Evolutionary conservation across 2,797 vertebrate genomes (phyloP), one percentile per base, ranked within the genome.

Genomic region (Philypnodon macrostomus): DNA sequence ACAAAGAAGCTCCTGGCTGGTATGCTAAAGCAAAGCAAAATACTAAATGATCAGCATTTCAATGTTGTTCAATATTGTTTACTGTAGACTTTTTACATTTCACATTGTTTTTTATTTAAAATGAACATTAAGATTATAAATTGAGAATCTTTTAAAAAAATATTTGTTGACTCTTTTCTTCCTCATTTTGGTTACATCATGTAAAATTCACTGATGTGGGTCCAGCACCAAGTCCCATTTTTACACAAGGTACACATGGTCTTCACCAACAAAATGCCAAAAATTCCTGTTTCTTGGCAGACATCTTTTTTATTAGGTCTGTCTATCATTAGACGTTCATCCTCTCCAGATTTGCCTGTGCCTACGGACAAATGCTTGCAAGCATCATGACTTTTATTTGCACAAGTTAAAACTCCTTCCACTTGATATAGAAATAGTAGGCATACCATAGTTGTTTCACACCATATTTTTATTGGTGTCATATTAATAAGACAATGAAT

Each of bases 1-100:
- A 89, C 58, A 88, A 80, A 70, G 81, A 84, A 41, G 77, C 34
- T 70, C 80, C 88, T 15, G 78, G 77, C 53, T 85, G 86, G 86
- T 73, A 77, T 67, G 75, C 67, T 38, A 85, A 72, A 56, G 21
- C 58, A 45, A 85, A 73, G 53, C 69, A 70, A 52, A 87, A 77
- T 57, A 58, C 66, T 31, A 85, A 83, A 69, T 88, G 67, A 86
- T n/a, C 15, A n/a, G n/a, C n/a, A 21, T 19, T n/a, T 21, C 1
- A 30, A 10, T 35, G 1, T n/a, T n/a, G n/a, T n/a, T n/a, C n/a
- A n/a, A n/a, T 3, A 32, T 36, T 17, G 12, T 5, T 42, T 11
- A 36, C 42, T 73, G 41, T 42, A 44, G 53, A 17, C 16, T 15
- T 49, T 8, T 32, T 38, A 3, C n/a, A 10, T 17, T 70, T 60